Evolutionary conservation across 2,113 vertebrate species (phyloP), one percentile per base, ranked within the genome.

Genomic region (Empidonax traillii): DNA sequence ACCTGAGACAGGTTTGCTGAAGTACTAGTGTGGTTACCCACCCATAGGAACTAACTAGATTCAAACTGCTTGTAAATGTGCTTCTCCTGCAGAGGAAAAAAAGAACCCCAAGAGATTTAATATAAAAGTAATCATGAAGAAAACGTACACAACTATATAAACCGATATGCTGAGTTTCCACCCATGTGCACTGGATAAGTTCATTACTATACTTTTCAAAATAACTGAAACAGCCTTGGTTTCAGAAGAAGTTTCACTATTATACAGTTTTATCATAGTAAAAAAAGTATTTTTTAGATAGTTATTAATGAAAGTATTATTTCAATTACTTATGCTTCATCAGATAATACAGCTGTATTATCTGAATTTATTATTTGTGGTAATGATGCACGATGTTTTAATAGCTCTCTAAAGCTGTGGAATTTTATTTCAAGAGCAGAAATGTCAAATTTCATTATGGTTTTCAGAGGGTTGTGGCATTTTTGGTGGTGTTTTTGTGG

Each of bases 271-370:
- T 46, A 62, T 31, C 56, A 51, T 8, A 69, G 19, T 51, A 79
- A 85, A 73, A 85, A 2, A 92, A 88, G 67, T 72, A 90, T 16
- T 72, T 89, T 75, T 90, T 81, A 69, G 73, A 85, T 89, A 87
- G 21, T 80, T 76, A 93, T 73, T 95, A 87, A 85, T 56, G 46
- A 74, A 82, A 66, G 12, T 69, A 84, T 72, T 72, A 74, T 49
- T 85, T 66, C 69, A 87, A 65, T 91, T 93, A 81, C 59, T 82
- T 87, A 75, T 58, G 67, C 88, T 87, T 96, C 80, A 95, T 82
- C 66, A 75, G 83, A 53, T 30, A 82, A 62, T 68, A 75, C 66
- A 63, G 72, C 21, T 79, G 41, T 75, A 88, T 90, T 96, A 84
- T 61, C 75, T 66, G 43, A 10, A 3, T 92, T 89, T 94, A 85